Evolutionary conservation across 1,140 invertebrate genomes (phyloP), one percentile per base, ranked within the genome.

Genomic region (Macrobrachium rosenbergii): DNA sequence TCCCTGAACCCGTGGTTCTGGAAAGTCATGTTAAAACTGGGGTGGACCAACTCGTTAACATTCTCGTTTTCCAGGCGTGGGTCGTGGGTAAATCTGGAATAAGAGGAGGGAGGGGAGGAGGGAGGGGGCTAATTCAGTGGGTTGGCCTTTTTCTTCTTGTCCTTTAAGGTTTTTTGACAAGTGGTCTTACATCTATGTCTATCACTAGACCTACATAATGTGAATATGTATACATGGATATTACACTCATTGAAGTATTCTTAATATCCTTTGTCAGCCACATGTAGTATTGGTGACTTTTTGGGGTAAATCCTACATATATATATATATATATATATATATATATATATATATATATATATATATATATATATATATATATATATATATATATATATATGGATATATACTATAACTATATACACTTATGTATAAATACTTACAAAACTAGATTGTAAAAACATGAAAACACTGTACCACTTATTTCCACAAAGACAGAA

Each of bases 21-120:
- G 84, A 90, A 92, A n/a, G 90, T 91, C 58, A 91, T 85, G 80
- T 91, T 91, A 81, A 92, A 92, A 11, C 91, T 91, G 11, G 91
- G 91, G 14, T 82, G 88, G 8, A 88, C 89, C 82, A 91, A 75
- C 43, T 87, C 72, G 60, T 91, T 90, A 11, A 90, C 89, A 82
- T 90, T 91, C 72, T 88, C 89, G 83, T 91, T 92, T 81, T 91
- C 90, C 28, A 91, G 88, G 76, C 89, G 86, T 17, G 90, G 89
- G 81, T 91, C 90, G n/a, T 89, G 83, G 43, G 82, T 88, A 81
- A 90, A 91, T 28, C 90, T 89, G 67, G 12, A 84, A 80, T 67
- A 67, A 59, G 23, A 79, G 23, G 77, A 59, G n/a, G 12, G 45
- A 28, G 28, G 78, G 78, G 19, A 58, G 14, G 28, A 76, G 23